These are phyloP conservation scores for Amphimedon queenslandica DNA, from an alignment of 37 sponge, comb jelly and placozoan genomes.

Conservation along the genomic window DNA sequence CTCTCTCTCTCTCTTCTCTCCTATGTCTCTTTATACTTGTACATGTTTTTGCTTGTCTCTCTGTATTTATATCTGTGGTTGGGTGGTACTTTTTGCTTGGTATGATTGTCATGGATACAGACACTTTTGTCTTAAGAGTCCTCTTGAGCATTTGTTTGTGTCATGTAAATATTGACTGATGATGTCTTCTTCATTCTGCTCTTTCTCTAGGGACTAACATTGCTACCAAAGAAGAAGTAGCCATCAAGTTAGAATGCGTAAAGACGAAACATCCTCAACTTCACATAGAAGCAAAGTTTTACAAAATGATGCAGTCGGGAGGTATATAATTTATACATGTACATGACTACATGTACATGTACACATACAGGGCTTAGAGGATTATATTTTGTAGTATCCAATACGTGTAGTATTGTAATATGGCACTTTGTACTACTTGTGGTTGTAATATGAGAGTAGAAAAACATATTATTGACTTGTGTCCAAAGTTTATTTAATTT, in stretches of 20 bases:
- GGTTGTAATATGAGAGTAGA: neutral
- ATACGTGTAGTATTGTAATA: neutral
- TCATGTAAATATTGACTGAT: too few relatives aligned
- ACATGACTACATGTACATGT: neutral
- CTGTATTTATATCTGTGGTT: too few relatives aligned
- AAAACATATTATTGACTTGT: neutral
- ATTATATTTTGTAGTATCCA: too few relatives aligned
- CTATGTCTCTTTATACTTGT: too few relatives aligned
- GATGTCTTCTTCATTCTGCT: too few relatives aligned
- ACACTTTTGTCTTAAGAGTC: too few relatives aligned
- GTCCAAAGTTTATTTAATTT: neutral
- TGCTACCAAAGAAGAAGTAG: slow-evolving; percentile 84
- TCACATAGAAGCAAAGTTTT: slow-evolving; percentile 97
- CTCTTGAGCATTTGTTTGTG: too few relatives aligned
- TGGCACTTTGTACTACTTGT: neutral
- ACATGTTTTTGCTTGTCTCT: too few relatives aligned
- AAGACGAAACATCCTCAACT: slow-evolving; percentile 97
- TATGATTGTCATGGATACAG: too few relatives aligned
- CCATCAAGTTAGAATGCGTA: slow-evolving; percentile 95
- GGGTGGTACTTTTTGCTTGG: too few relatives aligned
- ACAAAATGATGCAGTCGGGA: slow-evolving; percentile 98
- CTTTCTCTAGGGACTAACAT: slow-evolving; percentile 82
- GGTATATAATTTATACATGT: slow-evolving; percentile 51
- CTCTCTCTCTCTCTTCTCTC: too few relatives aligned
- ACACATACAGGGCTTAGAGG: neutral